Base-by-base conservation (phyloP, 53 echinoderm and acorn worm species). In the Echinarachnius parma region DNA sequence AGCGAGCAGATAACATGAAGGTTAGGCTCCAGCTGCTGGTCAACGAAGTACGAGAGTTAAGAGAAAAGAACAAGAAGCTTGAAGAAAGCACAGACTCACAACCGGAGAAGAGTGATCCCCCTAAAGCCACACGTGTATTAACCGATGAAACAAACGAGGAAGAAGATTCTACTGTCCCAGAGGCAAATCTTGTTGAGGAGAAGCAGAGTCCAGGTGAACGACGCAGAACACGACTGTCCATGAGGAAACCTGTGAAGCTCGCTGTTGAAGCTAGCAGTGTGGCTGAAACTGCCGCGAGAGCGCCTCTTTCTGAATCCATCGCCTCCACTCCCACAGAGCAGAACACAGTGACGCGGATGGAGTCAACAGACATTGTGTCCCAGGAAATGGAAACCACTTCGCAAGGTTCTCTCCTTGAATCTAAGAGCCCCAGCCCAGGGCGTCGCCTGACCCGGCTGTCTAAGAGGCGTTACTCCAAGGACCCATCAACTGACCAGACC, bases 371-470 rank as follows among this genome's bases (percentile, higher is more conserved):
- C n/a, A n/a, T n/a, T n/a, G n/a, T n/a, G n/a, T n/a, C n/a, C n/a
- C n/a, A n/a, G n/a, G n/a, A n/a, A n/a, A n/a, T n/a, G n/a, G n/a
- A n/a, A n/a, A n/a, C n/a, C n/a, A n/a, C n/a, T n/a, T n/a, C n/a
- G n/a, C n/a, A n/a, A n/a, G n/a, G n/a, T n/a, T n/a, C n/a, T n/a
- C n/a, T n/a, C 0, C 3, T 34, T 1, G 53, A 69, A 22, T 20
- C 53, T 13, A 69, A 69, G 19, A 69, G 50, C 53, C 69, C 69
- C 4, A 69, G 69, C 37, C 69, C 69, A 33, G 69, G 69, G 29
- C 52, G 53, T 9, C 50, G 69, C 18, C 1, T 52, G 69, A 69
- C 69, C 31, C 21, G 69, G 32, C 69, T 69, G 69, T 69, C 69
- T 13, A 69, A 69, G 69, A 69, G 69, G 22, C 48, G 69, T 11